Evolutionary conservation across 2,113 vertebrate genomes (phyloP).

Genomic region (Daubentonia madagascariensis): DNA sequence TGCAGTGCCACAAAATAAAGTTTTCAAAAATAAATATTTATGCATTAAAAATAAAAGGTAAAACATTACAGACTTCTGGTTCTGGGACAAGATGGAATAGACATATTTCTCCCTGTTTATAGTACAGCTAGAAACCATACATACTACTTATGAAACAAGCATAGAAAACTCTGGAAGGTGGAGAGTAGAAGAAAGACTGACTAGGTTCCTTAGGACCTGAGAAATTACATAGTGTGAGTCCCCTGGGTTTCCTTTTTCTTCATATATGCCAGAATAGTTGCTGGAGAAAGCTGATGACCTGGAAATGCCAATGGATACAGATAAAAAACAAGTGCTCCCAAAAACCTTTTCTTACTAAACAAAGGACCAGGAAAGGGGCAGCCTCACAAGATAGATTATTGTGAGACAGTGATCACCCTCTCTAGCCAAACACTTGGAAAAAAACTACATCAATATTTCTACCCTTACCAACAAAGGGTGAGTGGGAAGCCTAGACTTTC

Average conservation of each 20-base stretch:
- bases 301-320: not conserved
- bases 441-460: not conserved
- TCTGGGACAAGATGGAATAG: not conserved
- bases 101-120: not conserved
- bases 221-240: not conserved
- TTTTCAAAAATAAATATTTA: not conserved
- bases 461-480: not conserved
- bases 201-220: not conserved
- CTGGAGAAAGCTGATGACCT: not conserved
- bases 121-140: not conserved
- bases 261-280: not conserved
- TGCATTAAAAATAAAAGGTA: not conserved
- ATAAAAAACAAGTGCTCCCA: not conserved
- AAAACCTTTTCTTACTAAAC: not conserved
- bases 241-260: not conserved
- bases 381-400: not conserved
- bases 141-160: not conserved
- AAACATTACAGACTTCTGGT: not conserved
- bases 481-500: not conserved
- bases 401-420: not conserved
- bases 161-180: not conserved
- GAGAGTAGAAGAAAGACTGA: not conserved
- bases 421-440: not conserved
- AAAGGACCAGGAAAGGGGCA: not conserved
- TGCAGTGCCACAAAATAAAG: not conserved